Conservation (phyloP, 1,140 invertebrate genomes). For the Euglossa dilemma region DNA sequence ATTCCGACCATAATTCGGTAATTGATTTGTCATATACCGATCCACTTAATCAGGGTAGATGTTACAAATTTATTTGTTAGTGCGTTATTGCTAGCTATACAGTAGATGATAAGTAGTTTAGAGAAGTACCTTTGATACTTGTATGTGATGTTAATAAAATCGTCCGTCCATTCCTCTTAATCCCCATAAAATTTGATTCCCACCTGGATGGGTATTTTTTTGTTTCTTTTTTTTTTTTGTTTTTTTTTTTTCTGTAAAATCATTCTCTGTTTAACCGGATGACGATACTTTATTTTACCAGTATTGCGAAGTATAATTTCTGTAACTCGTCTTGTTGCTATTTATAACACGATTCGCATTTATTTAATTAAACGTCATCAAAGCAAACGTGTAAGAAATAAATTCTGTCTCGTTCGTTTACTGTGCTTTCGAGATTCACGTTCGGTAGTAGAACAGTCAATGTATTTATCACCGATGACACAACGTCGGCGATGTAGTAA, state of each 20-base stretch:
- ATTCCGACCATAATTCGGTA: background rate
- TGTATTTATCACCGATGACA: background rate
- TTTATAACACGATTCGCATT: background rate
- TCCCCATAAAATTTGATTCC: slow-evolving; percentile 19
- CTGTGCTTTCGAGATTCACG: too few species aligned
- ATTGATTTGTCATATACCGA: background rate
- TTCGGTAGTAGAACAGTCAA: background rate
- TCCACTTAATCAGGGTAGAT: background rate
- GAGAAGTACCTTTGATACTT: slow-evolving; percentile 37
- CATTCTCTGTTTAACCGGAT: background rate
- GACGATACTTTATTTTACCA: background rate
- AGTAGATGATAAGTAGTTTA: slow-evolving; percentile 45
- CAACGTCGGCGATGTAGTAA: background rate
- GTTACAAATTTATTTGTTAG: slow-evolving; percentile 4
- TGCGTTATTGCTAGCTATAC: slow-evolving; percentile 15
- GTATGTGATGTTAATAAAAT: slow-evolving; percentile 63
- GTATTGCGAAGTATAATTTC: background rate
- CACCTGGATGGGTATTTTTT: slow-evolving; percentile 30
- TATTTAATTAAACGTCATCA: slow-evolving; percentile 18
- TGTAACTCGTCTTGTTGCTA: background rate
- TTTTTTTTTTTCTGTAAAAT: background rate
- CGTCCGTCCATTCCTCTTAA: slow-evolving; percentile 40
- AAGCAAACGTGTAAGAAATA: slow-evolving; percentile 1
- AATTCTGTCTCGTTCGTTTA: background rate
- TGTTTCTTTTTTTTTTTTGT: background rate